These are phyloP conservation scores for Epinotia demarniana DNA, from an alignment of 2,888 invertebrate genomes.

Conservation along the genomic window DNA sequence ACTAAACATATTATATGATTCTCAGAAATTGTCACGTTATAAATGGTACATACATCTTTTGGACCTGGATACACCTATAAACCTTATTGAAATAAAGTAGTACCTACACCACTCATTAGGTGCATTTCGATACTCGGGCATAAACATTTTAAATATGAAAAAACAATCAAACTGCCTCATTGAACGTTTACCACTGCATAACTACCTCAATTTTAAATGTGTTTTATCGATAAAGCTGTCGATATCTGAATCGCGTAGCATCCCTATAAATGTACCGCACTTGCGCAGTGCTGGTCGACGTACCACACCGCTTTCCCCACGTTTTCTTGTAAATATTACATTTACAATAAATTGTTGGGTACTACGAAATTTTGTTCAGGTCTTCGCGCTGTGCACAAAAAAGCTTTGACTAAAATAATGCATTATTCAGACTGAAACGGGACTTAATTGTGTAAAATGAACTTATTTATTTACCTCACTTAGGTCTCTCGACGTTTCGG, in stretches of 20 bases:
- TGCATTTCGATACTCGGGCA: no score
- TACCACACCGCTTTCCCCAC: constrained; percentile 53
- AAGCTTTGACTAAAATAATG: background rate
- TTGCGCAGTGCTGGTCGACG: constrained; percentile 64
- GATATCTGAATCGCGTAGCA: constrained; percentile 48
- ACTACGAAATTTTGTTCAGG: constrained; percentile 10
- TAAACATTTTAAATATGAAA: no score
- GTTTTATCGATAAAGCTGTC: constrained; percentile 34
- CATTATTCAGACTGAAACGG: no score
- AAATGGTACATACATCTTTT: no score
- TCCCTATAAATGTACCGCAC: constrained; percentile 63
- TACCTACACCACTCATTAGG: no score
- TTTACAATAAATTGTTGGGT: constrained; percentile 47
- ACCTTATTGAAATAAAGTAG: no score
- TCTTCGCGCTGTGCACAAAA: background rate
- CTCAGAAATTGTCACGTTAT: no score
- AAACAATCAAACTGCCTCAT: background rate
- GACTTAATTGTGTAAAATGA: no score
- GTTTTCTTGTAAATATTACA: constrained; percentile 70
- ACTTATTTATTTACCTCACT: no score
- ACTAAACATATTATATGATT: no score
- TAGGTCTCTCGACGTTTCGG: no score
- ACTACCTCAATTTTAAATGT: background rate
- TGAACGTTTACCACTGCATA: background rate
- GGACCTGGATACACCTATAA: no score